Evolutionary conservation across 2,888 invertebrate genomes (phyloP).

Genomic region (Diaprepes abbreviatus): DNA sequence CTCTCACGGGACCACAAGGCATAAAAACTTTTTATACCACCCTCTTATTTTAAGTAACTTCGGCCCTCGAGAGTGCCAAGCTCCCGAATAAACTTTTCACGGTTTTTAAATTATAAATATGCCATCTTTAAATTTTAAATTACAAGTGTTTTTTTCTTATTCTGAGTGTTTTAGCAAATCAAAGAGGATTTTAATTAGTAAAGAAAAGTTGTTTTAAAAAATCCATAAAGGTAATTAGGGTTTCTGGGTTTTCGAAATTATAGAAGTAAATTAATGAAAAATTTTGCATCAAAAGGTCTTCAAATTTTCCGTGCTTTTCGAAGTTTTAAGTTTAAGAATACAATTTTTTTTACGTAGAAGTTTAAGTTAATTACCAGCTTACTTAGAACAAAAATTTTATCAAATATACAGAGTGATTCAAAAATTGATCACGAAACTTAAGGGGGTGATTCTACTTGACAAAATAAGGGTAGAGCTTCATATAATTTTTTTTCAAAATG

Average conservation of each 20-base stretch:
- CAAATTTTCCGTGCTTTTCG: too few species aligned
- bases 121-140: constrained; percentile 36
- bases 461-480: too few species aligned
- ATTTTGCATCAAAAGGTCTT: too few species aligned
- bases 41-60: constrained; percentile 36
- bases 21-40: constrained; percentile 36
- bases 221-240: not conserved
- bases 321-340: too few species aligned
- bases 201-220: not conserved
- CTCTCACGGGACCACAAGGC: constrained; percentile 8
- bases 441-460: too few species aligned
- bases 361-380: too few species aligned
- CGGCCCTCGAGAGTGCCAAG: constrained; percentile 33
- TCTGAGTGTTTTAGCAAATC: constrained; percentile 24
- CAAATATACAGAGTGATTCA: too few species aligned
- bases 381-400: too few species aligned
- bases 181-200: constrained; percentile 26
- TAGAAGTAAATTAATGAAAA: too few species aligned
- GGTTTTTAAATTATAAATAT: constrained; percentile 43
- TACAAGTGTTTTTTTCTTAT: constrained; percentile 36
- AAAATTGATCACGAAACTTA: too few species aligned
- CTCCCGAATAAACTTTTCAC: constrained; percentile 41
- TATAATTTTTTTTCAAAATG: too few species aligned
- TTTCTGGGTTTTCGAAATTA: not conserved
- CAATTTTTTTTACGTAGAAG: too few species aligned